These are phyloP conservation scores for Erebia aethiops DNA, from an alignment of 2,888 invertebrate species.

Conservation along the genomic window DNA sequence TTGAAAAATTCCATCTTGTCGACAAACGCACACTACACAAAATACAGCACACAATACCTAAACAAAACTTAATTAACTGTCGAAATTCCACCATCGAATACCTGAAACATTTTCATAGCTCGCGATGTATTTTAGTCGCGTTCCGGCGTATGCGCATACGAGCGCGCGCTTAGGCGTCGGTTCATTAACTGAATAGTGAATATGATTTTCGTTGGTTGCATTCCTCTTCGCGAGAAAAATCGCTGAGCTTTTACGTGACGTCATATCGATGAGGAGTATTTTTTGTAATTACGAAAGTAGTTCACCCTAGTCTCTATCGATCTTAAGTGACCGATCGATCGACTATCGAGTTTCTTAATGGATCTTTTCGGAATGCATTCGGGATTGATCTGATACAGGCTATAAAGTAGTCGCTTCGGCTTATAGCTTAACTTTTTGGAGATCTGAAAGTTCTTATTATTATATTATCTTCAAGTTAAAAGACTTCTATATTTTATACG, in stretches of 20 bases:
- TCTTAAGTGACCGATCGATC: background rate
- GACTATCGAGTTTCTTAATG: background rate
- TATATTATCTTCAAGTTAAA: no score
- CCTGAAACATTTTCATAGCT: constrained; percentile 16
- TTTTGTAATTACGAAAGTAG: constrained; percentile 5
- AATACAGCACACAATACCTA: background rate
- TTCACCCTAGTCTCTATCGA: background rate
- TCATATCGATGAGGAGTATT: constrained; percentile 10
- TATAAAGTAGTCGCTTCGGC: no score
- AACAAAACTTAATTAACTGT: background rate
- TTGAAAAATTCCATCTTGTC: constrained; percentile 16
- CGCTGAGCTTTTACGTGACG: constrained; percentile 33
- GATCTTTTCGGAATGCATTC: background rate
- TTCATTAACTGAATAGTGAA: constrained; percentile 39
- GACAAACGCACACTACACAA: background rate
- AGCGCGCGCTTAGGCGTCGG: constrained; percentile 8
- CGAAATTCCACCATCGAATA: background rate
- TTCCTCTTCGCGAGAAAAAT: constrained; percentile 28
- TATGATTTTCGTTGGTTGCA: constrained; percentile 13
- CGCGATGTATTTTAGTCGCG: constrained; percentile 28
- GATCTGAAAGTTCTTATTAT: no score
- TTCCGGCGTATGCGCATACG: constrained; percentile 28
- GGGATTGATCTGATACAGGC: background rate
- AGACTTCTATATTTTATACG: no score
- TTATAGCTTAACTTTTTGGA: no score